A percentile compares a stretch with the other conserved stretches of the same genome.
These are phyloP conservation scores for Anguilla japonica DNA, from an alignment of 2,113 vertebrate genomes.

Conservation along the genomic window DNA sequence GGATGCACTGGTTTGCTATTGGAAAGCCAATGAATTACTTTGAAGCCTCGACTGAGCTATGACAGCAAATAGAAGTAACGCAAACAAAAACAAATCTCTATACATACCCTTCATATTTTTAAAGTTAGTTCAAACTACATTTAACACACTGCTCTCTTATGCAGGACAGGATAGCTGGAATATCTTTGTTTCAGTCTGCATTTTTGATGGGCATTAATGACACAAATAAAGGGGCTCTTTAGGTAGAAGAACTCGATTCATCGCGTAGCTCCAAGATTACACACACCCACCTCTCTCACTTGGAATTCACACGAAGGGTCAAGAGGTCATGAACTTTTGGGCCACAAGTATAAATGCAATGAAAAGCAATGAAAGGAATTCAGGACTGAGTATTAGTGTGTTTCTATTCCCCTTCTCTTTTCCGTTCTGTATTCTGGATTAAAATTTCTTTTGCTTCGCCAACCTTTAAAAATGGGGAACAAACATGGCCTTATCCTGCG, in stretches of 20 bases:
- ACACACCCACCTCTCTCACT: background rate
- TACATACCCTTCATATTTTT: background rate
- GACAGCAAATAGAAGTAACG: background rate
- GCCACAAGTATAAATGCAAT: constrained; percentile 3
- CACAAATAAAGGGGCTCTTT: background rate
- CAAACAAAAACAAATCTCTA: background rate
- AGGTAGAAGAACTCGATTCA: background rate
- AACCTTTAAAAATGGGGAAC: background rate
- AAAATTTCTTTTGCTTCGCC: background rate
- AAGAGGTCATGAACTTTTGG: background rate
- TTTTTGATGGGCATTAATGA: background rate
- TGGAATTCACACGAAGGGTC: constrained; percentile 2
- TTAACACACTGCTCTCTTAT: background rate
- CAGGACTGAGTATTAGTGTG: too few species aligned
- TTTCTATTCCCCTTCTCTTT: too few species aligned
- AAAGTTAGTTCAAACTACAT: background rate
- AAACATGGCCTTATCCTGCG: background rate
- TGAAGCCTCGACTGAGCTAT: background rate
- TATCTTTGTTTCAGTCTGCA: constrained; percentile 2
- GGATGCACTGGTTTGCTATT: background rate
- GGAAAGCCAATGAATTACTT: background rate
- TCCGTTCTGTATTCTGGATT: background rate
- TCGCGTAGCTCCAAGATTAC: constrained; percentile 6
- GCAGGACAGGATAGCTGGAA: background rate
- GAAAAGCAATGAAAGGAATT: background rate